phyloP scores from a whole-genome alignment of 2,888 invertebrate species.

The Polyploca ridens region DNA sequence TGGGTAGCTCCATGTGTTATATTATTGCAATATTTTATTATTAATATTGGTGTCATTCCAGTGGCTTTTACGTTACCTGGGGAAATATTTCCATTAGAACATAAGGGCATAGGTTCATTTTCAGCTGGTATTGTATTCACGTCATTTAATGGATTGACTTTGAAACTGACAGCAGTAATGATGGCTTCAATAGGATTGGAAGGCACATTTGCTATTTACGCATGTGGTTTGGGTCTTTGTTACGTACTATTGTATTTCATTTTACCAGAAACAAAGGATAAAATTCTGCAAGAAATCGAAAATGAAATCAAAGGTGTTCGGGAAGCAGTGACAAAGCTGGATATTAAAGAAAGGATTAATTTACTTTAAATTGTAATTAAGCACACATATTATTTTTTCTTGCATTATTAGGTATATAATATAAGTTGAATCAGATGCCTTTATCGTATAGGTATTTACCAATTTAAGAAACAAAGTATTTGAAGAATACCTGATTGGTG shows the following conservation, averaged over 20 bases:
- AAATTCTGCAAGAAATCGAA: constrained; percentile 52
- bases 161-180: constrained; percentile 50
- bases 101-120: constrained; percentile 44
- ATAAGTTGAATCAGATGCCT: too few relatives aligned
- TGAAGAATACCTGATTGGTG: too few relatives aligned
- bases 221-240: constrained; percentile 34
- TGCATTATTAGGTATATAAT: too few relatives aligned
- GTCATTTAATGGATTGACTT: constrained; percentile 36
- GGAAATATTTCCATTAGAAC: constrained; percentile 55
- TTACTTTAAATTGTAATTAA: too few relatives aligned
- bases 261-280: constrained; percentile 57
- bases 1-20: constrained; percentile 46
- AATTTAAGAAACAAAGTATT: too few relatives aligned
- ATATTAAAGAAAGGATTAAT: too few relatives aligned
- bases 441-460: too few relatives aligned
- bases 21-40: constrained; percentile 40
- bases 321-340: too few relatives aligned
- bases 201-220: constrained; percentile 47
- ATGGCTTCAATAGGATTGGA: constrained; percentile 41
- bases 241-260: constrained; percentile 41
- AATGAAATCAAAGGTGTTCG: constrained; percentile 39
- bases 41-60: constrained; percentile 45
- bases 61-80: constrained; percentile 40
- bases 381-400: too few relatives aligned
- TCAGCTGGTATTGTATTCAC: constrained; percentile 45